phyloP scores from a whole-genome alignment of 1,140 invertebrate species.

The Habropoda laboriosa region DNA sequence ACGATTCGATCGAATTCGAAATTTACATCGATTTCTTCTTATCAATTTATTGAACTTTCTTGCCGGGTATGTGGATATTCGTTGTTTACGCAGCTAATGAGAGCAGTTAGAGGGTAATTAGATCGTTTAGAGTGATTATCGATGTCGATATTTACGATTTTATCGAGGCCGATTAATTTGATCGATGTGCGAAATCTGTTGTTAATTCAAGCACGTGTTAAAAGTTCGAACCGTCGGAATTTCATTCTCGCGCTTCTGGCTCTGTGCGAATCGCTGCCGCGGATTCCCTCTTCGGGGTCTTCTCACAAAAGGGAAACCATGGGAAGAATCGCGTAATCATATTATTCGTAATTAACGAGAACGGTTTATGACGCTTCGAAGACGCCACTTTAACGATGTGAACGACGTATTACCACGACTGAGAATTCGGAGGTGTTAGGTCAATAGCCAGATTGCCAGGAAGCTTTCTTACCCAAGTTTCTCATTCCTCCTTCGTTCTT shows the following conservation, averaged over 20 bases:
- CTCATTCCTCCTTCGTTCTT: background rate
- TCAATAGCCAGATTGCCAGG: constrained; percentile 1
- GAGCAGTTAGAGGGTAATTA: background rate
- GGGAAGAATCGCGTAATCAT: constrained; percentile 70
- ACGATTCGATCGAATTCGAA: background rate
- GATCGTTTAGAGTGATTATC: background rate
- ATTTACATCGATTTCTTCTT: background rate
- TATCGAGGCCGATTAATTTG: background rate
- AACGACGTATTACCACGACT: constrained; percentile 51
- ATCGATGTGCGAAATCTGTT: background rate
- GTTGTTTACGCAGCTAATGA: background rate
- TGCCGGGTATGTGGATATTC: background rate
- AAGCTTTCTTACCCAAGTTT: background rate
- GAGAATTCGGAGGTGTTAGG: constrained; percentile 21
- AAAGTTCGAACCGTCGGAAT: constrained; percentile 25
- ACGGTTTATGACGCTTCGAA: constrained; percentile 13
- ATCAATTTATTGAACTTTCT: background rate
- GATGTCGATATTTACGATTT: background rate
- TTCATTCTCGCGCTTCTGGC: constrained; percentile 15
- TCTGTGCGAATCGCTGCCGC: constrained; percentile 12
- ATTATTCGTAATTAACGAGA: constrained; percentile 73
- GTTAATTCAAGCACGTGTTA: background rate
- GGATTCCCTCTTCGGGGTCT: constrained; percentile 11
- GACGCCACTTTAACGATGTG: constrained; percentile 59
- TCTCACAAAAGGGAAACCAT: constrained; percentile 71